Conservation (phyloP, 2,888 invertebrate species). For the Brachycybe producta region DNA sequence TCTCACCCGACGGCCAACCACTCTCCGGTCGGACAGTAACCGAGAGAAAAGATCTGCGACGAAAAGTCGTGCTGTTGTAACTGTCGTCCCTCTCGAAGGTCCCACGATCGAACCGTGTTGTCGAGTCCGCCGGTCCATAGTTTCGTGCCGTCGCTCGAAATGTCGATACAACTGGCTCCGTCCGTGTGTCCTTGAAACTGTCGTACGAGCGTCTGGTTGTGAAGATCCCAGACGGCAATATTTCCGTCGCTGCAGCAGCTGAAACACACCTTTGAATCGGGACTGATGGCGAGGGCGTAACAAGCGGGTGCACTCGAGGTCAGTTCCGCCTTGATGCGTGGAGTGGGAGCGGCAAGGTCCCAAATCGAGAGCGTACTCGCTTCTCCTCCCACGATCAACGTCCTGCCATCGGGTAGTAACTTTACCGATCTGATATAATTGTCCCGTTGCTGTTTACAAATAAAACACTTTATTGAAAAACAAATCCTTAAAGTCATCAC, state of each 20-base stretch:
- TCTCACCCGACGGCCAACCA: conserved; percentile 79
- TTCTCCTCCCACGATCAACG: conserved; percentile 91
- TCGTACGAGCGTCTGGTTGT: conserved; percentile 73
- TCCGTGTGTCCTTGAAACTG: conserved; percentile 71
- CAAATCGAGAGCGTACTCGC: conserved; percentile 90
- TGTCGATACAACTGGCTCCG: conserved; percentile 91
- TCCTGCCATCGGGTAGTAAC: conserved; percentile 81
- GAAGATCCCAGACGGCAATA: conserved; percentile 92
- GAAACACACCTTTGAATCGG: conserved; percentile 92
- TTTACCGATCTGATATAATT: conserved; percentile 95
- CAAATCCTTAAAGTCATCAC: too few relatives aligned
- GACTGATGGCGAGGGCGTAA: conserved; percentile 91
- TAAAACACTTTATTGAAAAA: too few relatives aligned
- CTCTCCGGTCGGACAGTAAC: conserved; percentile 88
- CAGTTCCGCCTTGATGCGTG: conserved; percentile 82
- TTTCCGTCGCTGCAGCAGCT: conserved; percentile 95
- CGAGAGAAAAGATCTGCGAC: conserved; percentile 82
- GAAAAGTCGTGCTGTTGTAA: conserved; percentile 85
- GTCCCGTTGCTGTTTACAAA: conserved; percentile 61
- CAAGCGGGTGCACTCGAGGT: conserved; percentile 91
- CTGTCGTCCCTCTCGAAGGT: conserved; percentile 78
- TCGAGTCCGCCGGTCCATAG: conserved; percentile 93
- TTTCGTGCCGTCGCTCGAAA: conserved; percentile 78
- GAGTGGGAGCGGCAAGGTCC: conserved; percentile 85
- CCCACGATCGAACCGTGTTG: conserved; percentile 90